A percentile compares a stretch with the other conserved stretches of the same genome.
Conservation (phyloP, 1,140 invertebrate species). For the Eciton burchellii region DNA sequence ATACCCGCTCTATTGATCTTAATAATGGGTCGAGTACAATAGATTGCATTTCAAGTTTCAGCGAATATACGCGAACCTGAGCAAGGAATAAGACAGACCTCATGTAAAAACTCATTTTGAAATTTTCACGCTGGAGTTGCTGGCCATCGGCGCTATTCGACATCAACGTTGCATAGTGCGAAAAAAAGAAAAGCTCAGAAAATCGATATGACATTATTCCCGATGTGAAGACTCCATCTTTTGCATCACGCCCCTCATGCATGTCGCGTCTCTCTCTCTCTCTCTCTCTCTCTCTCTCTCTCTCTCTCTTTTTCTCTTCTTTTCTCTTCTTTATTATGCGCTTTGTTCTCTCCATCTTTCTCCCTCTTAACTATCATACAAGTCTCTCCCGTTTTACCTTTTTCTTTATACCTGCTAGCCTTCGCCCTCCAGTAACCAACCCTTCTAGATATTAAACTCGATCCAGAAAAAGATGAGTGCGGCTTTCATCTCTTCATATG, state of each 20-base stretch:
- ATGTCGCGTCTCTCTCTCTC: neutral
- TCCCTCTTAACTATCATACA: constrained; percentile 29
- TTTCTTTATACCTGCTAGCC: constrained; percentile 24
- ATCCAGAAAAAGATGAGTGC: constrained; percentile 34
- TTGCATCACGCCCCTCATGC: constrained; percentile 22
- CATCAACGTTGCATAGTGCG: neutral
- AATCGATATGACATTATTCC: constrained; percentile 58
- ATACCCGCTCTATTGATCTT: neutral
- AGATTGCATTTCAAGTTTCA: neutral
- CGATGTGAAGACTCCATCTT: constrained; percentile 38
- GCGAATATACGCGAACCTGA: neutral
- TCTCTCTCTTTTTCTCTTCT: constrained; percentile 8
- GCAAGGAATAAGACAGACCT: neutral
- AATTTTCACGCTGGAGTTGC: constrained; percentile 9
- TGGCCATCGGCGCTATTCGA: neutral
- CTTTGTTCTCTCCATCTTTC: neutral
- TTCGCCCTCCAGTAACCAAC: constrained; percentile 31
- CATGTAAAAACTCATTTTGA: neutral
- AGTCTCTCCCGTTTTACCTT: constrained; percentile 18
- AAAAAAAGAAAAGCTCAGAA: constrained; percentile 34
- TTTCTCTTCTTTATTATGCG: constrained; percentile 34
- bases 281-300: constrained; percentile 21
- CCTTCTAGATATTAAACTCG: constrained; percentile 48
- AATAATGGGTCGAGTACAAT: neutral
- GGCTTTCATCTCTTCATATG: constrained; percentile 44